phyloP scores from a whole-genome alignment of 2,888 invertebrate species.

The Acronicta leporina region DNA sequence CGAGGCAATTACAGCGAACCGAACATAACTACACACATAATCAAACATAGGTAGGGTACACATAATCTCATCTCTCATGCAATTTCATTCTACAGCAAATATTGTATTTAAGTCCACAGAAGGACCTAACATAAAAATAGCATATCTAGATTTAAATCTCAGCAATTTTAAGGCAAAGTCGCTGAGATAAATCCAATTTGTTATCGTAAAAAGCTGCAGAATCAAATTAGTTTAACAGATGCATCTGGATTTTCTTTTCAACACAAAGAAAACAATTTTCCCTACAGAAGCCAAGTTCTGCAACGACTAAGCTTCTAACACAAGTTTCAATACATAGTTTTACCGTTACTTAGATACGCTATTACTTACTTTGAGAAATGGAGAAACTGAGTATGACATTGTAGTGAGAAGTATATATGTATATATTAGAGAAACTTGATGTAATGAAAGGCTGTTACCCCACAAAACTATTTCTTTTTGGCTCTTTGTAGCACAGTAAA shows the following conservation, averaged over 20 bases:
- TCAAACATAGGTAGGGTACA: neutral
- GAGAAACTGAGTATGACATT: slow-evolving; percentile 10
- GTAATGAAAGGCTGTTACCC: slow-evolving; percentile 39
- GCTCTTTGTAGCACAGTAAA: slow-evolving; percentile 19
- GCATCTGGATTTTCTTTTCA: slow-evolving; percentile 9
- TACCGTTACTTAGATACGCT: slow-evolving; percentile 19
- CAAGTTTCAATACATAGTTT: slow-evolving; percentile 15
- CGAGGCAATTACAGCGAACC: slow-evolving; percentile 8
- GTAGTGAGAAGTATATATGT: slow-evolving; percentile 12
- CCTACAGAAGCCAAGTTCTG: slow-evolving; percentile 12
- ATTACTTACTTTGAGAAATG: slow-evolving; percentile 25
- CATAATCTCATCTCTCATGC: neutral
- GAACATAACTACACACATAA: too few relatives aligned
- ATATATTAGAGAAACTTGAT: slow-evolving; percentile 4
- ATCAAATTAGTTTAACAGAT: slow-evolving; percentile 29
- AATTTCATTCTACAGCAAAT: slow-evolving; percentile 6
- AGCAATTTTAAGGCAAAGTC: neutral
- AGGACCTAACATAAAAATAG: slow-evolving; percentile 1
- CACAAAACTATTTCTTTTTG: slow-evolving; percentile 22
- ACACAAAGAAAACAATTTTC: slow-evolving; percentile 32
- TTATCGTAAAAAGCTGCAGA: slow-evolving; percentile 9
- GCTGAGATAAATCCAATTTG: slow-evolving; percentile 29
- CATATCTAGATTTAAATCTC: neutral
- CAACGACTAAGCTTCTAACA: slow-evolving; percentile 8
- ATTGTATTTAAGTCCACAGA: slow-evolving; percentile 4